Base-by-base conservation (phyloP, 2,797 vertebrate species). In the Pogoniulus pusillus region DNA sequence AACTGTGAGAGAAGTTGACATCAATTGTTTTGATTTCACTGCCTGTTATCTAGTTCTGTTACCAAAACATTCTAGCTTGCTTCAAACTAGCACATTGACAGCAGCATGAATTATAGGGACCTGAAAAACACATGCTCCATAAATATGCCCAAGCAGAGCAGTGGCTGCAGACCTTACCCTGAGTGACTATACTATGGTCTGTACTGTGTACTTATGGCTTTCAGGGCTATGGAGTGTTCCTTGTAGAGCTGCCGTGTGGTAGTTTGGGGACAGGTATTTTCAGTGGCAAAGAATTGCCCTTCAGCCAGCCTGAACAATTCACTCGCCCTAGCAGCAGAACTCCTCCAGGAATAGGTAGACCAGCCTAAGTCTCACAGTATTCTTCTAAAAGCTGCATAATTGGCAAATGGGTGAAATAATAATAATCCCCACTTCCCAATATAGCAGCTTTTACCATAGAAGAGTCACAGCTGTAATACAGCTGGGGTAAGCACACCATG, bases 201-300 rank as follows among this genome's bases (percentile, higher is more conserved):
- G 75, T 74, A 0, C 17, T 32, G 53, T 82, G 75, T 74, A 0
- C 17, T 34, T 70, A 16, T 0, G 1, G 9, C 10, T 30, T 35
- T 55, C 18, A 8, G 26, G 24, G 11, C 34, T 72, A 34, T 29
- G 27, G 51, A 72, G 30, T 23, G 15, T 39, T 90, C 53, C 65
- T 80, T 49, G 18, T 22, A 75, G 59, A 37, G 20, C 32, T 62
- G 27, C 37, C 45, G 8, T 29, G 27, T 5, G 3, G 22, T 65
- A 35, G 35, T 45, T 79, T 32, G 53, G 45, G 19, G n/a, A 37
- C 37, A 13, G 29, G 13, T 59, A 45, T 62, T 70, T 27, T 37
- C 47, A 58, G 37, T 53, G 30, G 30, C 43, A 19, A 18, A 71
- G 59, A 37, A 6, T 10, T 53, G 32, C 27, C 30, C 37, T 75